These are phyloP conservation scores for Conopomorpha cramerella DNA, from an alignment of 1,140 invertebrate species.

Conservation along the genomic window DNA sequence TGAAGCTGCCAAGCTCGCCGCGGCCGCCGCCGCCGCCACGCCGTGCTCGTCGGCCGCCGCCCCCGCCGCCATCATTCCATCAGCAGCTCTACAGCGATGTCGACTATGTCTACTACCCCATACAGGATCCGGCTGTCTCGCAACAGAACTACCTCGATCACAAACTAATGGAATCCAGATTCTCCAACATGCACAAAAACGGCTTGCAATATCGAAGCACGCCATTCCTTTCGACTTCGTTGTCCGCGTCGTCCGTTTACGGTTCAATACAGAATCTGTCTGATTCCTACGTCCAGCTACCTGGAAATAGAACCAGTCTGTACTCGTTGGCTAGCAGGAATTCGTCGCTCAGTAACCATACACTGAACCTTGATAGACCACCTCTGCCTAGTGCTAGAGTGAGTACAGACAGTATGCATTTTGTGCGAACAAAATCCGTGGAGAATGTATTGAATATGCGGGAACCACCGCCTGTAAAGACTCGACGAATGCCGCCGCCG, in stretches of 20 bases:
- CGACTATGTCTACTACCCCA: slow-evolving; percentile 87
- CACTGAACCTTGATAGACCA: slow-evolving; percentile 60
- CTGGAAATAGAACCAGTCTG: slow-evolving; percentile 59
- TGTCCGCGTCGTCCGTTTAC: slow-evolving; percentile 69
- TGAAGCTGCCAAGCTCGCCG: slow-evolving; percentile 59
- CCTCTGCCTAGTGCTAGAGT: slow-evolving; percentile 61
- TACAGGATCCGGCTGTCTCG: slow-evolving; percentile 85
- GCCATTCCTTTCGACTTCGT: slow-evolving; percentile 70
- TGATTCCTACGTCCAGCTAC: slow-evolving; percentile 69
- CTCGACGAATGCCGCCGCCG: slow-evolving; percentile 71
- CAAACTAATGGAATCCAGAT: slow-evolving; percentile 67
- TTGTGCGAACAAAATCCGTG: slow-evolving; percentile 73
- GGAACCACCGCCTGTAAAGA: slow-evolving; percentile 63
- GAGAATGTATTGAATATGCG: slow-evolving; percentile 76
- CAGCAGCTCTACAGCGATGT: slow-evolving; percentile 87
- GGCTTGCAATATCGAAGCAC: slow-evolving; percentile 80
- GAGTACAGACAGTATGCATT: slow-evolving; percentile 60
- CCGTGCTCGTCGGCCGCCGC: slow-evolving; percentile 65
- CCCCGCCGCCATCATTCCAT: slow-evolving; percentile 79
- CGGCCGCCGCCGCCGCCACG: slow-evolving; percentile 63
- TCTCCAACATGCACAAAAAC: slow-evolving; percentile 63
- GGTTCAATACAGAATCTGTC: slow-evolving; percentile 78
- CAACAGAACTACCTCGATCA: slow-evolving; percentile 89
- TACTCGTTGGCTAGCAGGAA: slow-evolving; percentile 62
- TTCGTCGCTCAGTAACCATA: slow-evolving; percentile 59